These are phyloP conservation scores for Eulithis prunata DNA, from an alignment of 2,888 invertebrate genomes.

Conservation along the genomic window DNA sequence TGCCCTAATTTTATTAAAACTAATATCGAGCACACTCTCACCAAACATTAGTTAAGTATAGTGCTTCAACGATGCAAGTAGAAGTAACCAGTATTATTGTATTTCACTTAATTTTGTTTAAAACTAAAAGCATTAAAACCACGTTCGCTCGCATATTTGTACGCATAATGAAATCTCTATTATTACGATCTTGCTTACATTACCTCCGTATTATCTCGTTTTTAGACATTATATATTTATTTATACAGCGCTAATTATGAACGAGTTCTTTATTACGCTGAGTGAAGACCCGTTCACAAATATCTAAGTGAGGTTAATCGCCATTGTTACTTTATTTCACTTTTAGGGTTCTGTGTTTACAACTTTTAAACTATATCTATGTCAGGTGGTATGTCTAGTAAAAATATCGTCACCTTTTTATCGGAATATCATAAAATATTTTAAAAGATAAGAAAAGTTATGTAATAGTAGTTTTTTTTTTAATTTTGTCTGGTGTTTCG, in stretches of 20 bases:
- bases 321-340: conserved; percentile 66
- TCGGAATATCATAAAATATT: too few relatives aligned
- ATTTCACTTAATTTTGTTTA: conserved; percentile 45
- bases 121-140: conserved; percentile 63
- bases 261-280: conserved; percentile 72
- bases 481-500: too few relatives aligned
- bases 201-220: conserved; percentile 80
- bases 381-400: too few relatives aligned
- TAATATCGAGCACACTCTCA: background rate
- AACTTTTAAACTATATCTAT: too few relatives aligned
- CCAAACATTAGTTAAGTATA: conserved; percentile 3
- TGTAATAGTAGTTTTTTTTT: too few relatives aligned
- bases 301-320: conserved; percentile 70
- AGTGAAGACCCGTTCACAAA: conserved; percentile 69
- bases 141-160: conserved; percentile 73
- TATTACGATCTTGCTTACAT: conserved; percentile 78
- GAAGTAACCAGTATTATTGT: background rate
- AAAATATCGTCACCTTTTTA: too few relatives aligned
- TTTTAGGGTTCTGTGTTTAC: conserved; percentile 54
- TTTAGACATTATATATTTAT: conserved; percentile 75
- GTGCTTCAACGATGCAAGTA: background rate
- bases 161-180: conserved; percentile 78
- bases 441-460: too few relatives aligned
- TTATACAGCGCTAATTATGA: conserved; percentile 79
- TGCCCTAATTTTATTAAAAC: background rate